A percentile compares a stretch with the other conserved stretches of the same genome.
Conservation (phyloP, 2,888 invertebrate genomes). For the Phrixothrix hirtus region DNA sequence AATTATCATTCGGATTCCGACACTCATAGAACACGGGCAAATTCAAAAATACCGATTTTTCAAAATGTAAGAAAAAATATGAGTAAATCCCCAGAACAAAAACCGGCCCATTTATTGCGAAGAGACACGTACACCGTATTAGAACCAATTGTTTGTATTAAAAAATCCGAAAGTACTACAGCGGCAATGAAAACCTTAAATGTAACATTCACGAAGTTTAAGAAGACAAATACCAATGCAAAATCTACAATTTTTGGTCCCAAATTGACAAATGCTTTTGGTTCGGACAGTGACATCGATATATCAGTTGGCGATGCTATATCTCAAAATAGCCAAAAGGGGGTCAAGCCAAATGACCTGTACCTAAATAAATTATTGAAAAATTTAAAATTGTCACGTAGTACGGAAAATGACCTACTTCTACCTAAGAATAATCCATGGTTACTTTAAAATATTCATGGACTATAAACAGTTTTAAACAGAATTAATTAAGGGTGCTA, state of each 20-base stretch:
- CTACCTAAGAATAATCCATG: constrained; percentile 25
- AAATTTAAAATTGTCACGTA: constrained; percentile 27
- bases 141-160: constrained; percentile 18
- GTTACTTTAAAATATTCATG: constrained; percentile 21
- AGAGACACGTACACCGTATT: constrained; percentile 24
- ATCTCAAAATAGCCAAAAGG: constrained; percentile 4
- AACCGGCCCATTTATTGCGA: constrained; percentile 13
- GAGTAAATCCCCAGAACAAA: neutral
- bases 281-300: constrained; percentile 17
- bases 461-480: too few relatives aligned
- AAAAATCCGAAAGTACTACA: neutral
- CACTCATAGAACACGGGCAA: neutral
- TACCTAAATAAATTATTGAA: constrained; percentile 17
- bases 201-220: constrained; percentile 5
- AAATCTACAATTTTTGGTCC: constrained; percentile 8
- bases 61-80: constrained; percentile 6
- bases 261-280: constrained; percentile 7
- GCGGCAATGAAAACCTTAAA: constrained; percentile 1
- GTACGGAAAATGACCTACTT: constrained; percentile 25
- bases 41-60: constrained; percentile 23
- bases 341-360: constrained; percentile 1
- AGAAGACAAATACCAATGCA: constrained; percentile 4
- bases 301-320: constrained; percentile 10
- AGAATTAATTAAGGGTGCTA: too few relatives aligned
- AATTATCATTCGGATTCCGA: constrained; percentile 24